Conservation (phyloP, 30 jellyfish, hydroid and myxozoan genomes). For the Turritopsis dohrnii region DNA sequence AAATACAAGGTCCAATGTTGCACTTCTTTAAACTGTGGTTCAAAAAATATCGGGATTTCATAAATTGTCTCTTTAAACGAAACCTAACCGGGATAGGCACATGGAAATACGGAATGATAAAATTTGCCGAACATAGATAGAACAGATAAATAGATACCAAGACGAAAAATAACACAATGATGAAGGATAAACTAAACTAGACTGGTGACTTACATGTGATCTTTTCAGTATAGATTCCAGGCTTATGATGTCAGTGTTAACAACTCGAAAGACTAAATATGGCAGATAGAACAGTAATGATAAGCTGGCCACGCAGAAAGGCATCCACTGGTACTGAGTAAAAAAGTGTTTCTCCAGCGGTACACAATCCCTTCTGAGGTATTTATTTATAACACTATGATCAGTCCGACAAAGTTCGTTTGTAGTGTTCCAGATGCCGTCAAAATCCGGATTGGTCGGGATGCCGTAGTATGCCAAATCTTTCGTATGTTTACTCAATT, state of each 20-base stretch:
- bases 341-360: conserved; percentile 29
- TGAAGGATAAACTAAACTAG: too few relatives aligned
- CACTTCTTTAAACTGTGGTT: too few relatives aligned
- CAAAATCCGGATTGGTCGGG: conserved; percentile 13
- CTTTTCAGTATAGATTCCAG: not conserved
- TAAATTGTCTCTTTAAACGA: too few relatives aligned
- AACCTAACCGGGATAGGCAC: too few relatives aligned
- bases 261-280: conserved; percentile 27
- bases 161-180: too few relatives aligned
- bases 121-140: too few relatives aligned
- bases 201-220: not conserved
- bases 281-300: conserved; percentile 26
- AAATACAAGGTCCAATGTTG: too few relatives aligned
- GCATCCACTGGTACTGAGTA: conserved; percentile 45
- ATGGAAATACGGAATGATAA: too few relatives aligned
- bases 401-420: not conserved
- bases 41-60: too few relatives aligned
- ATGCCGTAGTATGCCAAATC: conserved; percentile 35
- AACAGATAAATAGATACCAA: too few relatives aligned
- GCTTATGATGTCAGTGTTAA: conserved; percentile 37
- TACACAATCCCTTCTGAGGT: conserved; percentile 7
- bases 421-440: conserved; percentile 22
- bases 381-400: not conserved
- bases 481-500: not conserved
- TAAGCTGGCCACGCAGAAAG: conserved; percentile 38